A percentile compares a stretch with the other conserved stretches of the same genome.
Evolutionary conservation across 2,888 invertebrate species (phyloP).

Genomic region (Terebella lapidaria): DNA sequence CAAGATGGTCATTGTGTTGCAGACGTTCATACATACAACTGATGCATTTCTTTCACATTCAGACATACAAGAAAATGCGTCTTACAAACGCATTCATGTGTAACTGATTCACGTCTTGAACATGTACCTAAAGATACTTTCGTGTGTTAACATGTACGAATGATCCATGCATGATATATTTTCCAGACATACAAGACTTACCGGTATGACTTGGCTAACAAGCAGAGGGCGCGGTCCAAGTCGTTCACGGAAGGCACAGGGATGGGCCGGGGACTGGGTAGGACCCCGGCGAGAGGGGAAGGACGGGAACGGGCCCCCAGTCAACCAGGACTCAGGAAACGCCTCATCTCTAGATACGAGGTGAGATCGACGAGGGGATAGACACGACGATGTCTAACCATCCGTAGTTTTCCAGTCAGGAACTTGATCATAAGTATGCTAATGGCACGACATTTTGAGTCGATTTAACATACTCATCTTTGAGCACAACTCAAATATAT

Average conservation of each 20-base stretch:
- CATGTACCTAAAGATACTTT: not conserved
- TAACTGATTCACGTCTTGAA: not conserved
- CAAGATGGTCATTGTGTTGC: not conserved
- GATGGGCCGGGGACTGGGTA: not conserved
- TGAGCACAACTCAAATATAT: too few relatives aligned
- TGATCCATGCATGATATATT: too few relatives aligned
- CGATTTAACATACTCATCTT: too few relatives aligned
- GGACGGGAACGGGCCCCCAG: not conserved
- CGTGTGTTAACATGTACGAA: too few relatives aligned
- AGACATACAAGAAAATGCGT: too few relatives aligned
- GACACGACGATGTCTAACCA: too few relatives aligned
- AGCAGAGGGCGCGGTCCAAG: not conserved
- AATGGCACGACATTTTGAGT: too few relatives aligned
- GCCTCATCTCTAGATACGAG: slow-evolving; percentile 22
- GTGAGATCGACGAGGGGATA: slow-evolving; percentile 3
- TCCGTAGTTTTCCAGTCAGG: too few relatives aligned
- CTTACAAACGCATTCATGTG: too few relatives aligned
- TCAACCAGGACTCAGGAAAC: slow-evolving; percentile 9
- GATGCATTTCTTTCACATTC: not conserved
- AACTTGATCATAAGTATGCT: too few relatives aligned
- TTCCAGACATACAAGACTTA: slow-evolving; percentile 17
- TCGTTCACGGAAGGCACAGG: not conserved
- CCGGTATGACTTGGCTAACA: slow-evolving; percentile 4
- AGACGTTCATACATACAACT: not conserved
- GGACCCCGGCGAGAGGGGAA: too few relatives aligned